Evolutionary conservation across 2,888 invertebrate genomes (phyloP), one percentile per base, ranked within the genome.

Genomic region (Pristionchus maxplancki): DNA sequence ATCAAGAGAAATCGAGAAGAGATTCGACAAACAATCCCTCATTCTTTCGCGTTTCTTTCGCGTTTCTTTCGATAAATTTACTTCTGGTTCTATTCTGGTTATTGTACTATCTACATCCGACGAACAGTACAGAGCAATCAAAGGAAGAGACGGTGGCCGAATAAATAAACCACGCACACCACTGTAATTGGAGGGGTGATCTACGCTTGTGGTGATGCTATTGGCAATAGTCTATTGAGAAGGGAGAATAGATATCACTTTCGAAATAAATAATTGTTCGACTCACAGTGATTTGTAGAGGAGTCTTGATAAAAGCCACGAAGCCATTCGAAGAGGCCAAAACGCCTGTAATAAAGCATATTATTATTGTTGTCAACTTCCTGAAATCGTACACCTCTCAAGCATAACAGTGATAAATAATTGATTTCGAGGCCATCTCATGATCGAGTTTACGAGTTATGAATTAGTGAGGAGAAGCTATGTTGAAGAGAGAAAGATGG

Each of bases 251-350:
- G 1, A 24, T 5, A 20, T 4, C 50, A 50, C 17, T 1, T 17
- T 17, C 50, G 17, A 50, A 50, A 17, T 50, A 11, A 13, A 20
- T 20, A 5, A 15, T 50, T 20, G n/a, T n/a, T n/a, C 37, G 34
- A 92, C 92, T 92, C 88, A 92, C 92, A 92, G 90, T 82, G 92
- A 92, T 89, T 91, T 91, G 91, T 92, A 92, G 90, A 92, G 90
- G 40, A 92, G 90, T 89, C 92, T 91, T 20, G 91, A 91, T 62
- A 92, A 88, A 87, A 92, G 89, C 92, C 92, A 92, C 88, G 92
- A 92, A 82, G 92, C 92, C 92, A 92, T 53, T 58, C 28, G 48
- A 28, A 78, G 48, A 44, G n/a, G 78, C n/a, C n/a, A 24, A n/a
- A 28, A 28, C 71, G 71, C 71, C 78, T 78, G 78, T 0, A 78